Evolutionary conservation across 2,113 vertebrate genomes (phyloP).

Genomic region (Climacteris rufus): DNA sequence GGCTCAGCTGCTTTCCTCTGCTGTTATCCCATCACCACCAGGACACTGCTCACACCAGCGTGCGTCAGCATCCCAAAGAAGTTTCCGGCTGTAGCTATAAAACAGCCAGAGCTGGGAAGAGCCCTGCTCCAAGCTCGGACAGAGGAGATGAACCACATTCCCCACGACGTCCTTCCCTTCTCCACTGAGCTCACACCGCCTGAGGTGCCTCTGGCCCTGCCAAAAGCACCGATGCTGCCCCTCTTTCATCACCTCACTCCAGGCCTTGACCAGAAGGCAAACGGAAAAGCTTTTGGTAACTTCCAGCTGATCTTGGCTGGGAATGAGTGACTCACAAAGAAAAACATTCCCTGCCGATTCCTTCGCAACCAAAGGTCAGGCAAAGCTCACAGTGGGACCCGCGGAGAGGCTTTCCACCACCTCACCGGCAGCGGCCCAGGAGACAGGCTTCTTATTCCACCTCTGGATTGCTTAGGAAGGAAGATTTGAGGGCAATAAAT

Average conservation of each 20-base stretch:
- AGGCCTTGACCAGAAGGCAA: not conserved
- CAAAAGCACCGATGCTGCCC: not conserved
- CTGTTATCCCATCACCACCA: not conserved
- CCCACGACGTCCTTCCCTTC: not conserved
- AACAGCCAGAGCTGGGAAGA: not conserved
- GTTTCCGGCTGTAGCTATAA: not conserved
- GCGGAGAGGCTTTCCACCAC: not conserved
- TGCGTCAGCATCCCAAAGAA: not conserved
- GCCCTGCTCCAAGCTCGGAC: not conserved
- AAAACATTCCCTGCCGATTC: not conserved
- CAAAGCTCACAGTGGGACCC: not conserved
- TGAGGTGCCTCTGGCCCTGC: not conserved
- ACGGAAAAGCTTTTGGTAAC: slow-evolving; percentile 27
- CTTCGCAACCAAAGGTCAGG: slow-evolving; percentile 14
- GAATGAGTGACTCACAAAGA: slow-evolving; percentile 29
- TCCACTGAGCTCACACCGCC: not conserved
- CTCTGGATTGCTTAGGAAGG: not conserved
- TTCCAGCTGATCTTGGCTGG: slow-evolving; percentile 29
- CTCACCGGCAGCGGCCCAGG: not conserved
- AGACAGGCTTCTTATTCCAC: not conserved
- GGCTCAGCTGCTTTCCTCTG: not conserved
- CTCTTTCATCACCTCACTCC: not conserved
- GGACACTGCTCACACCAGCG: accelerated
- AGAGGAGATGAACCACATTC: not conserved
- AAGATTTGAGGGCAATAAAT: not conserved